These are phyloP conservation scores for Bhutanitis thaidina DNA, from an alignment of 2,888 invertebrate genomes.

Conservation along the genomic window DNA sequence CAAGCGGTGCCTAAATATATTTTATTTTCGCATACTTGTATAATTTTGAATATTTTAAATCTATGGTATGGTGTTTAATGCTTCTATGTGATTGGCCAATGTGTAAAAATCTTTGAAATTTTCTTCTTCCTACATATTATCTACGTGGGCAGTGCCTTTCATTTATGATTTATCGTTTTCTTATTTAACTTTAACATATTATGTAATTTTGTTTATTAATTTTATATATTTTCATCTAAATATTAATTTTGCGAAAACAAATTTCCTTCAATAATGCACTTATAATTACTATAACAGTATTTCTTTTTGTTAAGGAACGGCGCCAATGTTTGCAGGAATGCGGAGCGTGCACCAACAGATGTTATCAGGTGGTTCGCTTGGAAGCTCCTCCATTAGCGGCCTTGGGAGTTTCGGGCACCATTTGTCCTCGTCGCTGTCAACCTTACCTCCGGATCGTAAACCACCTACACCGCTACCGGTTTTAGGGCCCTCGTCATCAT, in stretches of 20 bases:
- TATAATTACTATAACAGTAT: no score
- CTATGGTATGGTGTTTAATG: no score
- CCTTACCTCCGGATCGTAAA: constrained; percentile 79
- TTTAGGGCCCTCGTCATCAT: constrained; percentile 59
- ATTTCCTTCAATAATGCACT: no score
- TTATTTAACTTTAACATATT: no score
- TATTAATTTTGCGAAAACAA: background rate
- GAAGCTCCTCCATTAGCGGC: constrained; percentile 49
- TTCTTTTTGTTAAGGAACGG: constrained; percentile 41
- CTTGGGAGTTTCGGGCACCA: constrained; percentile 54
- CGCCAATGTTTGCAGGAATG: constrained; percentile 66
- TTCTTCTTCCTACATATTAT: no score
- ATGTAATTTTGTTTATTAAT: background rate
- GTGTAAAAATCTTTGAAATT: no score
- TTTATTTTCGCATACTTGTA: no score
- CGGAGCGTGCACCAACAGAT: constrained; percentile 67
- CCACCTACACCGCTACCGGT: constrained; percentile 78
- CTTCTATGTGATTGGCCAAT: no score
- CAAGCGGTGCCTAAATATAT: no score
- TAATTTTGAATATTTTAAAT: no score
- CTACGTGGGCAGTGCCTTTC: no score
- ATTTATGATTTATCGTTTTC: no score
- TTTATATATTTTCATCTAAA: background rate
- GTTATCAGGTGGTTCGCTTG: constrained; percentile 47
- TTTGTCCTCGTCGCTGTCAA: constrained; percentile 57